Evolutionary conservation across 2,888 invertebrate species (phyloP), one percentile per base, ranked within the genome.

Genomic region (Ferrisia virgata): DNA sequence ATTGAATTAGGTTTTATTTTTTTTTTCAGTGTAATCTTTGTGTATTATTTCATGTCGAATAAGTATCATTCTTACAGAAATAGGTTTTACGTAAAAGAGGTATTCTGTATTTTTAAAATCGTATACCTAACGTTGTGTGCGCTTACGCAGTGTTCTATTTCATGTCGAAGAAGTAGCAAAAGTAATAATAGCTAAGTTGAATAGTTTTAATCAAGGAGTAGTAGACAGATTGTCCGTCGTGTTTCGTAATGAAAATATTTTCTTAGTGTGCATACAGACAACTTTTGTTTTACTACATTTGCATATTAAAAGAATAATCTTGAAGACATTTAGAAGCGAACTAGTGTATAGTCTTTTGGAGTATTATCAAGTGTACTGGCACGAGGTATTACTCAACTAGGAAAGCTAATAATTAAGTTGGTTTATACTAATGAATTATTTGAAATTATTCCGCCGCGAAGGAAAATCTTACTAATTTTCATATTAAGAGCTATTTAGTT

Each of bases 1-100:
- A 76, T 76, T 76, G 72, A 76, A 76, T 76, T 31, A 69, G 69
- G n/a, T n/a, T n/a, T n/a, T n/a, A n/a, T n/a, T n/a, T n/a, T n/a
- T n/a, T 69, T 69, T 69, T 69, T 33, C 31, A 31, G 6, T n/a
- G 6, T 69, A 69, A 69, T 69, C 31, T 69, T 15, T 31, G n/a
- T 69, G 28, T 64, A 40, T n/a, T 40, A 40, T 25, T 69, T 5
- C 69, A 31, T 15, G 15, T 47, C 28, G 39, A 39, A 8, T 22
- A 69, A 18, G 69, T 43, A 8, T 78, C 18, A 13, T 78, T 28
- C 5, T 31, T 31, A 28, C 31, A 6, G 25, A 72, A 72, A 72
- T 40, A n/a, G n/a, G n/a, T 43, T 43, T 43, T 43, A n/a, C 6
- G n/a, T 2, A n/a, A 43, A 43, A 9, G 25, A 31, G 31, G 28